Evolutionary conservation across 2,797 vertebrate species (phyloP).

Genomic region (Acrossocheilus wenchowensis): DNA sequence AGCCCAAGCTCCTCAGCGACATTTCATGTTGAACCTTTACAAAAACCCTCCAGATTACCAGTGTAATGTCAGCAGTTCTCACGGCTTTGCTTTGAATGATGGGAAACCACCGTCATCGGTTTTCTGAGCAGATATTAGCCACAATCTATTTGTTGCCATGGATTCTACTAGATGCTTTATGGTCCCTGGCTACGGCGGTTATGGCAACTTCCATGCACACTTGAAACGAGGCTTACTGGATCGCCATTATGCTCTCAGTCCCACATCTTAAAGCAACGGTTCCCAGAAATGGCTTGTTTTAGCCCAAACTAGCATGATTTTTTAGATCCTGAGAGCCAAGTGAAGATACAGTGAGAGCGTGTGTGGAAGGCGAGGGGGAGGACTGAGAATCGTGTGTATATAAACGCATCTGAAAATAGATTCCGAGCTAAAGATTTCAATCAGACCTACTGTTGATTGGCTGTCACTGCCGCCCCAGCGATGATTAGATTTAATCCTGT

Average conservation of each 20-base stretch:
- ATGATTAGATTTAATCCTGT: slow-evolving; percentile 42
- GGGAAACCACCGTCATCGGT: slow-evolving; percentile 4
- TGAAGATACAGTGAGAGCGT: neutral
- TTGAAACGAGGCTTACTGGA: slow-evolving; percentile 31
- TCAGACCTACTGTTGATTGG: slow-evolving; percentile 37
- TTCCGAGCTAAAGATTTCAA: slow-evolving; percentile 13
- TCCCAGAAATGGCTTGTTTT: slow-evolving; percentile 27
- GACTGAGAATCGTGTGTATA: slow-evolving; percentile 3
- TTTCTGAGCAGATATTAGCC: slow-evolving; percentile 32
- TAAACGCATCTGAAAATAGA: slow-evolving; percentile 35
- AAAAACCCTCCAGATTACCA: slow-evolving; percentile 6
- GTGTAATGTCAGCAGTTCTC: slow-evolving; percentile 29
- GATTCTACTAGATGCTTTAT: slow-evolving; percentile 56
- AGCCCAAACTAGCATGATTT: slow-evolving; percentile 36
- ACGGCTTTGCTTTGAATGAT: slow-evolving; percentile 24
- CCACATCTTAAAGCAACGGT: neutral
- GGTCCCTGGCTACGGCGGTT: slow-evolving; percentile 58
- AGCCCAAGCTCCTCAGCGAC: neutral
- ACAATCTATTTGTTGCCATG: slow-evolving; percentile 60
- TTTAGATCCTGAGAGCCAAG: neutral
- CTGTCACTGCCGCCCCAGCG: slow-evolving; percentile 19
- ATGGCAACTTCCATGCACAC: slow-evolving; percentile 39
- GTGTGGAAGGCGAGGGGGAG: slow-evolving; percentile 48
- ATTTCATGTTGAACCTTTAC: slow-evolving; percentile 18
- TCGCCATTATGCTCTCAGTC: neutral